These are phyloP conservation scores for Dexiosoma caninum DNA, from an alignment of 2,888 invertebrate species.

Conservation along the genomic window DNA sequence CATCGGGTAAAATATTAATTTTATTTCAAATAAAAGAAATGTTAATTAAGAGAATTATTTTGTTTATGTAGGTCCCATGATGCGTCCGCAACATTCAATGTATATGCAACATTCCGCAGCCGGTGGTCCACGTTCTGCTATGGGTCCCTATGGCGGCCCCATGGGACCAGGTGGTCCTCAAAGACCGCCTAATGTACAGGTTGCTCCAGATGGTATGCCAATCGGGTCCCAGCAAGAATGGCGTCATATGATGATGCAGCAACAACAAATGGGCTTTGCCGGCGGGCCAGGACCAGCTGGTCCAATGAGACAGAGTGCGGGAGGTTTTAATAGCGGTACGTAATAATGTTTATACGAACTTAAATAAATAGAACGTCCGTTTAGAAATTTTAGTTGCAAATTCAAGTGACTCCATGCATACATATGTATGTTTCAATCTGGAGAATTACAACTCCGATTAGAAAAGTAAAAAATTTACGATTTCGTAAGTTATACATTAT, in stretches of 20 bases:
- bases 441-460: too few relatives aligned
- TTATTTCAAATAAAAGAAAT: background rate
- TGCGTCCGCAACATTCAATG: conserved; percentile 82
- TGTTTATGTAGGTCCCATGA: conserved; percentile 81
- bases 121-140: conserved; percentile 72
- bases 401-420: too few relatives aligned
- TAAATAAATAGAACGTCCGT: too few relatives aligned
- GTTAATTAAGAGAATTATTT: background rate
- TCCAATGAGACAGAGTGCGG: conserved; percentile 75
- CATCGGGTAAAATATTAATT: conserved; percentile 79
- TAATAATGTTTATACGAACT: background rate
- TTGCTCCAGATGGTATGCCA: conserved; percentile 80
- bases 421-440: too few relatives aligned
- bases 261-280: conserved; percentile 77
- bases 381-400: too few relatives aligned
- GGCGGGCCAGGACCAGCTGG: conserved; percentile 69
- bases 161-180: conserved; percentile 78
- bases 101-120: conserved; percentile 79
- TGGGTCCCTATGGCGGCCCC: conserved; percentile 74
- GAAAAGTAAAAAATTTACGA: too few relatives aligned
- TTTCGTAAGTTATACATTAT: background rate
- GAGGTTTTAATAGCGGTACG: conserved; percentile 75
- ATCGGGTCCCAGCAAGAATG: conserved; percentile 77
- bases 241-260: conserved; percentile 79
- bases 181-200: conserved; percentile 81